Evolutionary conservation across 2,113 vertebrate genomes (phyloP), one percentile per base, ranked within the genome.

Genomic region (Genyomyrus donnyi): DNA sequence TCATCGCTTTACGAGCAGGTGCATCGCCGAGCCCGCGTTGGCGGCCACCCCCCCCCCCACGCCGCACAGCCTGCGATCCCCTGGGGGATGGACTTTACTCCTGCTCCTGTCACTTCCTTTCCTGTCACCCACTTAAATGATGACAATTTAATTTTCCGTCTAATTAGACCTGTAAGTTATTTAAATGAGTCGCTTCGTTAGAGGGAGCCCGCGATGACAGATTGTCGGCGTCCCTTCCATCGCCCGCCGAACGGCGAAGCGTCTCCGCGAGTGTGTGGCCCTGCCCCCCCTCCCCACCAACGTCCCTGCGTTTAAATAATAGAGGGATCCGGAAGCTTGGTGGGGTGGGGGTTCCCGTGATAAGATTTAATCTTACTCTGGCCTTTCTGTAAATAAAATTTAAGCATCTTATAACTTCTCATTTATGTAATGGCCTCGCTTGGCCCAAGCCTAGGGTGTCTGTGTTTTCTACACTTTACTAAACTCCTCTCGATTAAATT

Each of bases 161-260:
- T 97, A 96, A 97, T 98, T 96, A 96, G 95, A 96, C 93, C 95
- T 95, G 94, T 95, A 94, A 95, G 95, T 96, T 97, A 97, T 96
- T 97, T 97, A 98, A 97, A 97, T 96, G 94, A 95, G 94, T 90
- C 95, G 93, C 94, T 96, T 96, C 95, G 94, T 92, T 94, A 89
- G 89, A 92, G 92, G 88, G 86, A 94, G 93, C 95, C 80, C 89
- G 94, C 95, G 91, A 92, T 95, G 95, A 94, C 94, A 91, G 90
- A 92, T 93, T 96, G 95, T 95, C 93, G 91, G 92, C 95, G 92
- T 92, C 95, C 90, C 89, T 94, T 95, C 88, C 35, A 50, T 90
- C 50, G 74, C 62, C 24, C 31, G 48, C 89, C 53, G 84, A 77
- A 88, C 46, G 39, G 50, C 53, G 87, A 89, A 87, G 39, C 19